Evolutionary conservation across 2,888 invertebrate genomes (phyloP).

Genomic region (Caenorhabditis becei): DNA sequence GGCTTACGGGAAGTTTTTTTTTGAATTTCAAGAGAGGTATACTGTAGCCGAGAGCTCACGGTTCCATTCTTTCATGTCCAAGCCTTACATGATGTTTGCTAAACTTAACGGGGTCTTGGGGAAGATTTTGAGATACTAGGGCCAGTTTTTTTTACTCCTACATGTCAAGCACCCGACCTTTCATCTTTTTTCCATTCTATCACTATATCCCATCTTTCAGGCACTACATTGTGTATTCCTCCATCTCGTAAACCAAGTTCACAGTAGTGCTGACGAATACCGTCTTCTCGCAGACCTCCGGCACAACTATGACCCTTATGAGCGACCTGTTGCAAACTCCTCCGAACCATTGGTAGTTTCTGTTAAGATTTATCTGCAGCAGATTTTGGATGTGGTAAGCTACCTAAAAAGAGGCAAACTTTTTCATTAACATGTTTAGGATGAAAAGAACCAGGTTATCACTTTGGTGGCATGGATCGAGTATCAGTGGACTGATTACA

Average conservation of each 20-base stretch:
- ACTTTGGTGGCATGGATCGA: slow-evolving; percentile 76
- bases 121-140: too few species aligned
- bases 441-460: slow-evolving; percentile 77
- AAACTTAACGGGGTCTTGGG: too few species aligned
- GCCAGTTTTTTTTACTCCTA: too few species aligned
- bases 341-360: slow-evolving; percentile 73
- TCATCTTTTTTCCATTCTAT: too few species aligned
- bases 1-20: slow-evolving; percentile 46
- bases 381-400: slow-evolving; percentile 75
- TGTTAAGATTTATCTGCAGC: slow-evolving; percentile 74
- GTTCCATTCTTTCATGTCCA: too few species aligned
- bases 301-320: slow-evolving; percentile 75
- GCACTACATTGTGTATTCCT: slow-evolving; percentile 51
- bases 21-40: too few species aligned
- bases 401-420: not conserved
- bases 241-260: slow-evolving; percentile 37
- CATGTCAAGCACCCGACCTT: too few species aligned
- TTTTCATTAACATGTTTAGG: slow-evolving; percentile 56
- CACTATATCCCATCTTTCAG: too few species aligned
- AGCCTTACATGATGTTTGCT: too few species aligned
- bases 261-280: slow-evolving; percentile 70
- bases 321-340: slow-evolving; percentile 74
- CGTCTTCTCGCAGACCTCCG: slow-evolving; percentile 71
- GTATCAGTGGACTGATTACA: slow-evolving; percentile 78
- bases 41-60: too few species aligned